Conservation (phyloP, 2,888 invertebrate species). For the Saturnia pavonia region DNA sequence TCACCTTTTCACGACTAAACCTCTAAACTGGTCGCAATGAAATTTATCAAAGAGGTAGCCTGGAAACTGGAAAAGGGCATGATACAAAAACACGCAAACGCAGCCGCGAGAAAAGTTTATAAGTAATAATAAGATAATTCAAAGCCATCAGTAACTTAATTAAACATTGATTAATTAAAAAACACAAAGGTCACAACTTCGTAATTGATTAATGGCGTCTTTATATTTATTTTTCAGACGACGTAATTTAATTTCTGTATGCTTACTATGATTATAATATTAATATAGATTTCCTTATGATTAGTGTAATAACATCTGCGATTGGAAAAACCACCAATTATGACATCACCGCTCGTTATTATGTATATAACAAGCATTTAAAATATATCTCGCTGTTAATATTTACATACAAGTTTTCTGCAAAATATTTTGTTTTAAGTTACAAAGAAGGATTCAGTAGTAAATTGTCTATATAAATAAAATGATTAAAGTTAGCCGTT, state of each 20-base stretch:
- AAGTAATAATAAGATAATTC: no score
- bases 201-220: not conserved
- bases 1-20: no score
- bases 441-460: not conserved
- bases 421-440: not conserved
- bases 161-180: not conserved
- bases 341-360: not conserved
- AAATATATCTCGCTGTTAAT: not conserved
- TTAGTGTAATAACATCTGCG: not conserved
- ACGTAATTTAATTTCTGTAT: not conserved
- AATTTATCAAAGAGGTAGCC: no score
- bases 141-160: no score
- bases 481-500: no score
- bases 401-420: not conserved
- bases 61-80: no score
- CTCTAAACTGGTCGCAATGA: no score
- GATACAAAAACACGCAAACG: no score
- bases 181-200: not conserved
- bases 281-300: not conserved
- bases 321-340: not conserved
- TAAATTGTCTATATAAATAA: no score
- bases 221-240: not conserved
- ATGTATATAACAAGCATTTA: not conserved
- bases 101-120: no score
- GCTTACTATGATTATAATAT: not conserved